Conservation (phyloP, 2,888 invertebrate species). For the Agonopterix arenella region DNA sequence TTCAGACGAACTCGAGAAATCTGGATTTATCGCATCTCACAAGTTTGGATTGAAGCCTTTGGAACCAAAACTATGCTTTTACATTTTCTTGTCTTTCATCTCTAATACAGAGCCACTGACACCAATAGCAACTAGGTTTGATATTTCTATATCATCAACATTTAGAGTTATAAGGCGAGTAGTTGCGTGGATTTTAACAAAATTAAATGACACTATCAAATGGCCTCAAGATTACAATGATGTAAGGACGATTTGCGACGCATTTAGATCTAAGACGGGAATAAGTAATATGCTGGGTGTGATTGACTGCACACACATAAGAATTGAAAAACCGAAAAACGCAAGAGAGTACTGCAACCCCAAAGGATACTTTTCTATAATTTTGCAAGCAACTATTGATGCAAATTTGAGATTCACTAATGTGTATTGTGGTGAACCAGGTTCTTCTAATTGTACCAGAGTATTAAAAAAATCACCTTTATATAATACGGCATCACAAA, state of each 20-base stretch:
- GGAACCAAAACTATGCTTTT: slow-evolving; percentile 50
- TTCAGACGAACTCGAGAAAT: slow-evolving; percentile 52
- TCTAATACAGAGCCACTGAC: slow-evolving; percentile 46
- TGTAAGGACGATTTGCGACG: slow-evolving; percentile 32
- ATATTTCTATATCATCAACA: slow-evolving; percentile 53
- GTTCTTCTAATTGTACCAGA: slow-evolving; percentile 41
- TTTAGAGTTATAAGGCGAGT: slow-evolving; percentile 51
- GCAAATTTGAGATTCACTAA: slow-evolving; percentile 46
- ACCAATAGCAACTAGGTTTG: slow-evolving; percentile 50
- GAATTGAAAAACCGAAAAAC: slow-evolving; percentile 52
- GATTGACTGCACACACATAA: slow-evolving; percentile 48
- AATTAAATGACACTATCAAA: slow-evolving; percentile 43
- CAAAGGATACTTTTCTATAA: slow-evolving; percentile 49
- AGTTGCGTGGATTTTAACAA: slow-evolving; percentile 49
- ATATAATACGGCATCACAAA: slow-evolving; percentile 38
- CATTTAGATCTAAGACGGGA: slow-evolving; percentile 39
- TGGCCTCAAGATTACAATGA: slow-evolving; percentile 45
- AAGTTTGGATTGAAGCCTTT: slow-evolving; percentile 52
- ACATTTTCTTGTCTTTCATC: slow-evolving; percentile 51
- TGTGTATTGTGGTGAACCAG: slow-evolving; percentile 54
- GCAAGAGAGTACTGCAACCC: slow-evolving; percentile 44
- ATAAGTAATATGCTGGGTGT: slow-evolving; percentile 46
- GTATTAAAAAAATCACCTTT: slow-evolving; percentile 47
- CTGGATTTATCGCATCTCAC: slow-evolving; percentile 49
- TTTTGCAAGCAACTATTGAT: slow-evolving; percentile 48